Conservation (phyloP, 1,140 invertebrate species). For the Contarinia nasturtii region DNA sequence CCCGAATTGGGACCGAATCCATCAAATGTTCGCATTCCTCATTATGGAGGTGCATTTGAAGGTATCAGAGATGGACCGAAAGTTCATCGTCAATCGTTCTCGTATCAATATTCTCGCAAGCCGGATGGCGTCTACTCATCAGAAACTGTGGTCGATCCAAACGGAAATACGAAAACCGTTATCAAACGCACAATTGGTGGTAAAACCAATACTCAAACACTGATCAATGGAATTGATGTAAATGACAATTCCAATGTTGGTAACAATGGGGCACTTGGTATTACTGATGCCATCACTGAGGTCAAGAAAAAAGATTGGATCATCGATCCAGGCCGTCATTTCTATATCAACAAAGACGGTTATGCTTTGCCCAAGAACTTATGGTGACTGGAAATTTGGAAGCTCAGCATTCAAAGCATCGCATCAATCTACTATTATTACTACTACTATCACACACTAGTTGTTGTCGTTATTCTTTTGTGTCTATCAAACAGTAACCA, state of each 20-base stretch:
- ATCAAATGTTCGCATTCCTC: conserved; percentile 10
- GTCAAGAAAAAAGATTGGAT: not conserved
- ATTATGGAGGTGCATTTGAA: conserved; percentile 18
- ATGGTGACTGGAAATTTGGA: conserved; percentile 15
- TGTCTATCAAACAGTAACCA: no score
- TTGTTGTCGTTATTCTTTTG: not conserved
- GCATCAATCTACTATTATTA: not conserved
- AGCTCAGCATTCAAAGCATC: not conserved
- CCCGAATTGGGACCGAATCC: conserved; percentile 1
- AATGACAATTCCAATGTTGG: not conserved
- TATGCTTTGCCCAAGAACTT: conserved; percentile 23
- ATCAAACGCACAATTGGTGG: conserved; percentile 15
- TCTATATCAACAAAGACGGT: conserved; percentile 23
- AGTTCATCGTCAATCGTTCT: conserved; percentile 22
- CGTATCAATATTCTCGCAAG: conserved; percentile 20
- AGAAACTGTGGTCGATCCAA: conserved; percentile 17
- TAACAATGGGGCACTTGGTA: no score
- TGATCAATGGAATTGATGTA: conserved; percentile 3
- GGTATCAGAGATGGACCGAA: conserved; percentile 17
- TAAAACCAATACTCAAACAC: conserved; percentile 11
- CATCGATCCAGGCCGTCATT: conserved; percentile 11
- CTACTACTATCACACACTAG: not conserved
- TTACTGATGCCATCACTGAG: not conserved
- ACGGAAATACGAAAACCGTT: conserved; percentile 19
- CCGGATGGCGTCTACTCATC: conserved; percentile 21